Base-by-base conservation (phyloP, 2,113 vertebrate genomes). In the Oncorhynchus nerka region DNA sequence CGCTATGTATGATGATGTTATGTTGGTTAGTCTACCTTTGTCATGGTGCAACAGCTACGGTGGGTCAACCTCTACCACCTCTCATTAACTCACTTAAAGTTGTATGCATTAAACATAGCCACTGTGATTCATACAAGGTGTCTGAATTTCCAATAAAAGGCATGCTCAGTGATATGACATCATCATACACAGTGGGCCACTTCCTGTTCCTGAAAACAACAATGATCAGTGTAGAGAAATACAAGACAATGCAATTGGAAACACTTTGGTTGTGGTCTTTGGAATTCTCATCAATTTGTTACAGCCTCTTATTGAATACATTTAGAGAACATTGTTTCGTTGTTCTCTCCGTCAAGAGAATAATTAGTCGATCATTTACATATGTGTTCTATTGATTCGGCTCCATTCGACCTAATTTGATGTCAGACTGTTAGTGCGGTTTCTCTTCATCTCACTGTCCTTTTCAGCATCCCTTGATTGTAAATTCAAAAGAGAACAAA, bases 1-100 rank as follows among this genome's bases (percentile, higher is more conserved):
- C 39, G 2, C 39, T 45, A 9, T 45, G 39, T 11, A 8, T 45
- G 39, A 45, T 45, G 8, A 45, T 45, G 39, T 12, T 45, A 45
- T 45, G 39, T 45, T 45, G 39, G 9, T 45, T 39, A 39, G 39
- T 39, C 39, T 9, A 39, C 39, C 39, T 39, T 39, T 45, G 0
- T 95, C 96, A 3, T 93, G 96, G 19, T 99, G 98, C 89, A 99
- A 99, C 93, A 99, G 98, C 83, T 97, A 99, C 0, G 97, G 97
- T 98, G 92, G 77, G 87, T 77, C 22, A 45, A 45, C 39, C 39
- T 45, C 39, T 45, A 45, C 39, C 39, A 45, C 3, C 39, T 12
- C 39, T 45, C 2, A 45, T 45, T 45, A 45, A 45, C 39, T 45
- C 9, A 11, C 39, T 12, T 45, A 45, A 45, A 45, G 39, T 11